Base-by-base conservation (phyloP, 2,113 vertebrate species). In the Hydrochoerus hydrochaeris region DNA sequence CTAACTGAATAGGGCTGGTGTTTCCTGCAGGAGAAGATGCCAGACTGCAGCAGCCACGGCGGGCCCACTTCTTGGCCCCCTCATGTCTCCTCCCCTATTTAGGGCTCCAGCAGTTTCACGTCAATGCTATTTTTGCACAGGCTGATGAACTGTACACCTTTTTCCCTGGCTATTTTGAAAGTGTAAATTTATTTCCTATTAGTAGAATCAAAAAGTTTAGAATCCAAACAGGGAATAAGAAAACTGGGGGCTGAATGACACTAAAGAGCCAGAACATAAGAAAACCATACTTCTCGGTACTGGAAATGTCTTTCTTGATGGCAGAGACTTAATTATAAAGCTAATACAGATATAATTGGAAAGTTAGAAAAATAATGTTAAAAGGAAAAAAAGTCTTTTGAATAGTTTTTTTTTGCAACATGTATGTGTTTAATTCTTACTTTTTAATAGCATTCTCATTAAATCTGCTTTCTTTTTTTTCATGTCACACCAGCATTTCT, bases 81-180 rank as follows among this genome's bases (percentile, higher is more conserved):
- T 49, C 88, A 44, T 7, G 5, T 58, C 58, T 89, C 75, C 49
- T 20, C 77, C 86, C 83, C 93, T 87, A 85, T 87, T 92, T 89
- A 57, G 38, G 57, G 88, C 73, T 54, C 46, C 69, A 41, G 13
- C 69, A n/a, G 58, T 60, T 63, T 81, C 57, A 67, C 58, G 88
- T 73, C 44, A 89, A 82, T 87, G 58, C 60, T 97, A 95, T 98
- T 97, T 97, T 96, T 95, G 87, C 7, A 44, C 67, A 88, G 58
- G 52, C 82, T 94, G 84, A 92, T 92, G 54, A 97, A 78, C 35
- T 46, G 14, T n/a, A 63, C 49, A 81, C 90, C 35, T 88, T 77
- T 69, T 63, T 84, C 67, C 14, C 71, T 65, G 84, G 44, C 57
- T 84, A 90, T 95, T 93, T 97, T 87, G 26, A 71, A 96, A 96